Evolutionary conservation across 2,113 vertebrate genomes (phyloP).

Genomic region (Eonycteris spelaea): DNA sequence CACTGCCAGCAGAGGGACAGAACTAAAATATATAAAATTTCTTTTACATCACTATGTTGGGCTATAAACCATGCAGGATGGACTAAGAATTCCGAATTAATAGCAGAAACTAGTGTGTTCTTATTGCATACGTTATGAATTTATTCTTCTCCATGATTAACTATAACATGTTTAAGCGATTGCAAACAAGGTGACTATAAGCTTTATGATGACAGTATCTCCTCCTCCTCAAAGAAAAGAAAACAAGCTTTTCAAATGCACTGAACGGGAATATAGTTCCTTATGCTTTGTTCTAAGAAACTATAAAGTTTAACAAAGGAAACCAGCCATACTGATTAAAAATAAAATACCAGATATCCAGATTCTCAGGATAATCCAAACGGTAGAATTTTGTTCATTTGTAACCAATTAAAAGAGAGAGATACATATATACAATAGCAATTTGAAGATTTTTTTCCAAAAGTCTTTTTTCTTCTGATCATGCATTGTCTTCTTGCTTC

Average conservation of each 20-base stretch:
- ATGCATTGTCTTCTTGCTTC: conserved; percentile 67
- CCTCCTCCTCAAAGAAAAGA: conserved; percentile 15
- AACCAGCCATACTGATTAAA: conserved; percentile 71
- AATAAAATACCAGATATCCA: conserved; percentile 72
- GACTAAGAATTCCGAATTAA: conserved; percentile 72
- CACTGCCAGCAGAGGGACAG: conserved; percentile 84
- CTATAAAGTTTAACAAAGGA: conserved; percentile 76
- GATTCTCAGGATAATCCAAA: conserved; percentile 75
- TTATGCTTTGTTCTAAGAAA: conserved; percentile 65
- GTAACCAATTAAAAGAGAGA: conserved; percentile 72
- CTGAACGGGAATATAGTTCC: conserved; percentile 58
- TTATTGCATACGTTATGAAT: conserved; percentile 49
- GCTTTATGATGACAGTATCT: conserved; percentile 8
- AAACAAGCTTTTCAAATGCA: conserved; percentile 40
- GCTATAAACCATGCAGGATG: conserved; percentile 71
- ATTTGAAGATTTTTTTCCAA: conserved; percentile 72
- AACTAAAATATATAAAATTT: conserved; percentile 76
- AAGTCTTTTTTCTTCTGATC: conserved; percentile 67
- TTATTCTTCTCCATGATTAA: conserved; percentile 45
- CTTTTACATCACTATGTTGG: conserved; percentile 74
- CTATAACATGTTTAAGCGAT: conserved; percentile 34
- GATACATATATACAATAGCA: conserved; percentile 62
- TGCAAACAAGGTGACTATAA: conserved; percentile 35
- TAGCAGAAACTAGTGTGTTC: conserved; percentile 34
- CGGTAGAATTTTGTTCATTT: conserved; percentile 54